Conservation (phyloP, 2,888 invertebrate genomes). For the Phyllotreta striolata region DNA sequence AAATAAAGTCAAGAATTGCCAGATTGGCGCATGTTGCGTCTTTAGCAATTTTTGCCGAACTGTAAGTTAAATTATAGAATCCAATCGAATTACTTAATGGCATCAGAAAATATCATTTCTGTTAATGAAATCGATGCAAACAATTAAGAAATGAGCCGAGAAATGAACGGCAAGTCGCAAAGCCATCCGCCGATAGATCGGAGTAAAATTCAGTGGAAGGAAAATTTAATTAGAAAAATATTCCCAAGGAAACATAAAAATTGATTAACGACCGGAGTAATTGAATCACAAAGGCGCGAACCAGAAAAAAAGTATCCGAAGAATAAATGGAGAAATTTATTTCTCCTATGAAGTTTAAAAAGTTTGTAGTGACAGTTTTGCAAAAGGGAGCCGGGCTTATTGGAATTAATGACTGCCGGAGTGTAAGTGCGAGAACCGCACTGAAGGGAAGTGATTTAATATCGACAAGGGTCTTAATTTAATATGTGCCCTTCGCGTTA, state of each 20-base stretch:
- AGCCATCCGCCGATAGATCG: constrained; percentile 35
- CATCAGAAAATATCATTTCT: too few relatives aligned
- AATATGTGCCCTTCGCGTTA: constrained; percentile 54
- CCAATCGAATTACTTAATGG: too few relatives aligned
- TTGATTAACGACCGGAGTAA: constrained; percentile 61
- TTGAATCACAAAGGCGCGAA: constrained; percentile 61
- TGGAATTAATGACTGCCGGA: constrained; percentile 54
- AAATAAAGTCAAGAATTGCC: too few relatives aligned
- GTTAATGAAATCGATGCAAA: background rate
- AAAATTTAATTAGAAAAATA: constrained; percentile 59
- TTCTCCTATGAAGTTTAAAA: constrained; percentile 57
- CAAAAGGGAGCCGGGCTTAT: constrained; percentile 55
- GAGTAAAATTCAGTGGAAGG: constrained; percentile 40
- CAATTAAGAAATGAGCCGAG: constrained; percentile 8
- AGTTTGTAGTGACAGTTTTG: constrained; percentile 58
- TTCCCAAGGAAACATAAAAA: constrained; percentile 60
- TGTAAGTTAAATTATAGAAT: too few relatives aligned
- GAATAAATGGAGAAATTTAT: constrained; percentile 59
- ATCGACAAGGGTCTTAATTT: constrained; percentile 56
- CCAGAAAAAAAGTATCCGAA: constrained; percentile 58
- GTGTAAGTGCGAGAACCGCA: constrained; percentile 54
- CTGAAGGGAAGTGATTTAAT: constrained; percentile 55
- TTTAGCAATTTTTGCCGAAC: too few relatives aligned
- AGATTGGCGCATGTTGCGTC: too few relatives aligned
- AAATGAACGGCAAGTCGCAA: constrained; percentile 20